Base-by-base conservation (phyloP, 2,113 vertebrate genomes). In the Albula goreensis region DNA sequence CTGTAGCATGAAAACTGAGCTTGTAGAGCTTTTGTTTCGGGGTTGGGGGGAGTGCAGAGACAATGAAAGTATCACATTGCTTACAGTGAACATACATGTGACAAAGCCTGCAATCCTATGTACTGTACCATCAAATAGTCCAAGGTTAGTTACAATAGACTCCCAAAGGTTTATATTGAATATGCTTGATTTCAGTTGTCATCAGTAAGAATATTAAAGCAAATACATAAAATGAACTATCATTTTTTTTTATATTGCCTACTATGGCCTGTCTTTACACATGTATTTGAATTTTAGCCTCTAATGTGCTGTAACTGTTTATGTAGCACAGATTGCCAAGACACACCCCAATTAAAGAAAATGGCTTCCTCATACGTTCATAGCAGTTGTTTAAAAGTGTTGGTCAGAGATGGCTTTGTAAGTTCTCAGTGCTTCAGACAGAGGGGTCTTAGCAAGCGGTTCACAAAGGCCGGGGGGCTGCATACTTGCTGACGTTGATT, bases 401-500 rank as follows among this genome's bases (percentile, higher is more conserved):
- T n/a, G 4, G n/a, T 74, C 3, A 22, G 70, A 31, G 10, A 74
- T 2, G 17, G 19, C 63, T n/a, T 22, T 70, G 19, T 31, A 31
- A 74, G 82, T 22, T 60, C 50, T 70, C 82, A 11, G 49, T 41
- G 12, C 80, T 41, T 85, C 10, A 79, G 74, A 31, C 74, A 49
- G 51, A 56, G 10, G 50, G 31, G 48, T 85, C 48, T n/a, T 31
- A 0, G 80, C 49, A 77, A 80, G n/a, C 53, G 13, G 41, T 25
- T 85, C n/a, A 57, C 31, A 79, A 52, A 11, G 78, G 31, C 77
- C 77, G 41, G 53, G 31, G 51, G 84, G 84, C 41, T 85, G 49
- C 51, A 85, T 50, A 80, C 22, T 80, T 85, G 66, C 84, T 85
- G 84, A 48, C 77, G 53, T 17, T 78, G 83, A 77, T 84, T 41